Conservation (phyloP, 2,797 vertebrate genomes). For the Rhabdophis nuchalis region DNA sequence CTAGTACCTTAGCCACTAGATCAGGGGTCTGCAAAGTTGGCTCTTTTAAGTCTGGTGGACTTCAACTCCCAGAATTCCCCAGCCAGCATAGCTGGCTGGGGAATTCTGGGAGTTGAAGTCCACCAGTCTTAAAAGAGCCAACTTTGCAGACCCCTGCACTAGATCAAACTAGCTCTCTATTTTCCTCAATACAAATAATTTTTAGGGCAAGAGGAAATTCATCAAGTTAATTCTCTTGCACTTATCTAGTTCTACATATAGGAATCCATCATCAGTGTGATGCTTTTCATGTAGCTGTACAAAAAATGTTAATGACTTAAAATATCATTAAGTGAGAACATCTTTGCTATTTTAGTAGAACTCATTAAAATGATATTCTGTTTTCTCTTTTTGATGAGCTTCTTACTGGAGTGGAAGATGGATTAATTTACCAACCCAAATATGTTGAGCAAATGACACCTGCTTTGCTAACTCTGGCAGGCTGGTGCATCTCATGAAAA, state of each 20-base stretch:
- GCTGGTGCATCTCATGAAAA: constrained; percentile 20
- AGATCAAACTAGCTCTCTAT: neutral
- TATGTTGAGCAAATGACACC: constrained; percentile 18
- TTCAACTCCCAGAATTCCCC: too few relatives aligned
- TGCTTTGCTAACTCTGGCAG: constrained; percentile 7
- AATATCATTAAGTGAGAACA: constrained; percentile 30
- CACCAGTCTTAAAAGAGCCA: too few relatives aligned
- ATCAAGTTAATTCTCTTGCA: neutral
- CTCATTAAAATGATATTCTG: constrained; percentile 11
- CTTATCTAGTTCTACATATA: accelerated
- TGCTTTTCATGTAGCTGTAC: constrained; percentile 17
- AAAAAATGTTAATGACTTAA: constrained; percentile 51
- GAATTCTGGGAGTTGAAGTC: too few relatives aligned
- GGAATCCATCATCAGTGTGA: neutral
- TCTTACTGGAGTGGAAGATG: constrained; percentile 10
- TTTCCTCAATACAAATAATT: neutral
- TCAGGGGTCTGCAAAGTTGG: too few relatives aligned
- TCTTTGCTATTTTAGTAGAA: constrained; percentile 20
- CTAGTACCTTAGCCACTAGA: neutral
- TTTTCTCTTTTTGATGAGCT: neutral
- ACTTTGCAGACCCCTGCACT: too few relatives aligned
- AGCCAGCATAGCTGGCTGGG: too few relatives aligned
- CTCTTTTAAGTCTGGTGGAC: too few relatives aligned
- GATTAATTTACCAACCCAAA: constrained; percentile 22
- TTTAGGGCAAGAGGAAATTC: neutral